These are phyloP conservation scores for Microcebus ravelobensis DNA, from an alignment of 2,113 vertebrate species.

Conservation along the genomic window DNA sequence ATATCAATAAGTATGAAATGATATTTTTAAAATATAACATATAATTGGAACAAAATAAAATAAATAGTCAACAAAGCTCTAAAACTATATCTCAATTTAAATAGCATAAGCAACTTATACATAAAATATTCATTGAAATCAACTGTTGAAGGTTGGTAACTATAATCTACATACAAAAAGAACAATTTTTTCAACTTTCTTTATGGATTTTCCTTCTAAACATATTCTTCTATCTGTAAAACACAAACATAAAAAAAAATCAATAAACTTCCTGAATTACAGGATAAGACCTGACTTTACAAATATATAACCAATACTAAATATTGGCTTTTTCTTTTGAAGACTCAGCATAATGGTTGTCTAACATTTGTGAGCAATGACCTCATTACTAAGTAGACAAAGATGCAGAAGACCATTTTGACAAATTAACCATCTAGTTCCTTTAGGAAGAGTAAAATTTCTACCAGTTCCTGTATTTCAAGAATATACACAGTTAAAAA, in stretches of 20 bases:
- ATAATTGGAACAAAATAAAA: neutral
- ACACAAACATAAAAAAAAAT: neutral
- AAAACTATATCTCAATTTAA: neutral
- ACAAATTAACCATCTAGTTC: slow-evolving; percentile 55
- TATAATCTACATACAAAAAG: neutral
- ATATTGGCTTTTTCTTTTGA: neutral
- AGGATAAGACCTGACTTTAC: neutral
- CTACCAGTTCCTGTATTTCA: neutral
- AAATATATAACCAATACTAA: neutral
- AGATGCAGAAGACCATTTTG: neutral
- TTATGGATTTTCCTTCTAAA: neutral
- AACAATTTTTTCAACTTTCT: neutral
- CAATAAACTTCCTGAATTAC: neutral
- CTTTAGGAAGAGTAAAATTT: slow-evolving; percentile 46
- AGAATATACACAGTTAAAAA: slow-evolving; percentile 31
- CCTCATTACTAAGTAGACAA: neutral
- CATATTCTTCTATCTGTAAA: neutral
- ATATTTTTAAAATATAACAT: neutral
- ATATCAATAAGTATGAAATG: neutral
- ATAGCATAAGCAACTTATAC: neutral
- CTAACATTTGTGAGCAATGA: neutral
- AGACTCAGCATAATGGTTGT: neutral
- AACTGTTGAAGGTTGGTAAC: neutral
- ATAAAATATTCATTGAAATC: neutral
- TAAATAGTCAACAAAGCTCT: neutral